Evolutionary conservation across 2,888 invertebrate species (phyloP), one percentile per base, ranked within the genome.

Genomic region (Mesorhabditis sp.): DNA sequence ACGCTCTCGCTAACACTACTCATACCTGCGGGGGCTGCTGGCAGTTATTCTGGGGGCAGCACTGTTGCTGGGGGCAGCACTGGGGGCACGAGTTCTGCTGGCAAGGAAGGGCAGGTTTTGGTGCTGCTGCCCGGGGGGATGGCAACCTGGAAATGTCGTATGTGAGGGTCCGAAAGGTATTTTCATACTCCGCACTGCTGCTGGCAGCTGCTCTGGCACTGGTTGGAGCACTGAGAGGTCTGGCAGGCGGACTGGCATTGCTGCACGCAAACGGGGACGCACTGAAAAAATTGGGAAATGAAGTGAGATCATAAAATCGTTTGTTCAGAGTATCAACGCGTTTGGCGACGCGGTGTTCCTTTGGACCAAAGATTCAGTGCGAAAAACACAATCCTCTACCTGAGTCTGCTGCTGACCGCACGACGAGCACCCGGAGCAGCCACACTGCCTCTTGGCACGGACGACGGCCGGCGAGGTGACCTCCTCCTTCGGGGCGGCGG

Each of bases 211-310:
- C 75, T 74, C 65, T 70, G 73, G 70, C 79, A 80, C 63, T 76
- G 74, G 64, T 74, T 72, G 43, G 73, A 62, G 69, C 79, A 80
- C 42, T 67, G 65, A 6, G 45, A 41, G 13, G 76, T 70, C 61
- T 74, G 69, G 72, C 79, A 80, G 4, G 78, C 74, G 58, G 43
- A 61, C 63, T 76, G 76, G 67, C 79, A 80, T 68, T 79, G 79
- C 71, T 79, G 79, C 44, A 79, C 73, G 65, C 79, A 79, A 10
- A 76, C 71, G 42, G 79, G 79, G 41, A 77, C 70, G 70, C 79
- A 79, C 45, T 74, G 70, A 50, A 50, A n/a, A 50, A 13, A 10
- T 10, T 13, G 58, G n/a, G n/a, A 50, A n/a, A 50, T 50, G 7
- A 13, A 50, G 58, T n/a, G 7, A 13, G 7, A 10, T n/a, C 58